Base-by-base conservation (phyloP, 2,888 invertebrate genomes). In the Disparrhopalites patrizii region DNA sequence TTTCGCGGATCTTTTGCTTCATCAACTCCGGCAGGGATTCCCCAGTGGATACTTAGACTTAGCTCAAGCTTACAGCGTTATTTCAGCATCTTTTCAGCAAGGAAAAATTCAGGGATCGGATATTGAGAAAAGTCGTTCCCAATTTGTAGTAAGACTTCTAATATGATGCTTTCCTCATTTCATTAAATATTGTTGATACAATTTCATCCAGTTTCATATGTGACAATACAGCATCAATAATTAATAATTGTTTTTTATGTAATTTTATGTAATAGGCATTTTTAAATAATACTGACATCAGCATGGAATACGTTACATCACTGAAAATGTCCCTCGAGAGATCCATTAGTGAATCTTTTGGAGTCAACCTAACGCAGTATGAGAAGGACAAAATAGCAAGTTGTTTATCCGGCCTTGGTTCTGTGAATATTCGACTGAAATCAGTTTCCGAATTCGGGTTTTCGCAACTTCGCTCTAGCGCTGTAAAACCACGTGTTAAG, bases 281-380 rank as follows among this genome's bases (percentile, higher is more conserved):
- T 76, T 80, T 95, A 73, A 95, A 93, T 80, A 96, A 96, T 80
- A 88, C 93, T 10, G 95, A 96, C 78, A 86, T 88, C 52, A 92
- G 95, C 74, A 89, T 89, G 69, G 94, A 95, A 78, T 94, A 93
- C 80, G 86, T 95, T 52, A 90, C 90, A 78, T 90, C 92, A 0
- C 81, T 99, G 36, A 90, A 91, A 76, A 84, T 83, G 68, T 89
- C 87, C 69, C 85, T 95, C 73, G 84, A 86, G 75, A 84, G 83
- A 63, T 89, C 87, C 77, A 89, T 89, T 23, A 83, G 83, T 56
- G 82, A 83, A 54, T 83, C 86, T 31, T 71, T 73, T 38, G 74
- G 73, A 4, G 28, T 38, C n/a, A 70, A 68, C 50, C 83, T 87
- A 81, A 83, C 82, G 25, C 78, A 79, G 18, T 85, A 85, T 68